phyloP scores from a whole-genome alignment of 1,140 invertebrate species.

The Drosophila pallidifrons region DNA sequence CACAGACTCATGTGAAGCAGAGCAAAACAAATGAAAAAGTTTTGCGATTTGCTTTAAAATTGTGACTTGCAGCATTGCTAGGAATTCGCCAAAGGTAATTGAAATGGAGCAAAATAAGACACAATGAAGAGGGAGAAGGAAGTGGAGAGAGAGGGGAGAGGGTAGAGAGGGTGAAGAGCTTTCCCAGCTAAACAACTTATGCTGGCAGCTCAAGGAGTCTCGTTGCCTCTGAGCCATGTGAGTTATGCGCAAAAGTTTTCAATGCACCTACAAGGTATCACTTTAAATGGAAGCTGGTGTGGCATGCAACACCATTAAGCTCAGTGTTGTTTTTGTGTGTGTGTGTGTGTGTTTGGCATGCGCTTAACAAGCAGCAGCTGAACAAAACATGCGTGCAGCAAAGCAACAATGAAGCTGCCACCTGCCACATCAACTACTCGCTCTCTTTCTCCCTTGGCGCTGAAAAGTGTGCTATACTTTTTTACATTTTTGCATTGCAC shows the following conservation, averaged over 20 bases:
- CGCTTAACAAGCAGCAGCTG: slow-evolving; percentile 22
- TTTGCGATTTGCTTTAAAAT: slow-evolving; percentile 46
- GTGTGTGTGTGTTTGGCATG: slow-evolving; percentile 1
- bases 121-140: background rate
- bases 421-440: background rate
- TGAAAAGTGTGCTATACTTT: slow-evolving; percentile 68
- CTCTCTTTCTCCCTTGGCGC: slow-evolving; percentile 24
- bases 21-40: slow-evolving; percentile 26
- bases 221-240: slow-evolving; percentile 17
- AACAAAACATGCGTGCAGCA: slow-evolving; percentile 32
- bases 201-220: background rate
- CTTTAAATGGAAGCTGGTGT: slow-evolving; percentile 22
- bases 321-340: background rate
- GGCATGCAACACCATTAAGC: slow-evolving; percentile 6
- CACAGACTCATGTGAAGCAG: background rate
- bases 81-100: slow-evolving; percentile 45
- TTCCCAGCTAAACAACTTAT: slow-evolving; percentile 13
- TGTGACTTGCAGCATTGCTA: slow-evolving; percentile 39
- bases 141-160: too few relatives aligned
- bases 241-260: slow-evolving; percentile 46
- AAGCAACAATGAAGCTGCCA: slow-evolving; percentile 28
- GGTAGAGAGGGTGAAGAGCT: background rate
- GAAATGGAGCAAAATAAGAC: slow-evolving; percentile 28
- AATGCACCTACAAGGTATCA: slow-evolving; percentile 46
- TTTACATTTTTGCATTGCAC: background rate